Evolutionary conservation across 2,113 vertebrate genomes (phyloP).

Genomic region (Ia io): DNA sequence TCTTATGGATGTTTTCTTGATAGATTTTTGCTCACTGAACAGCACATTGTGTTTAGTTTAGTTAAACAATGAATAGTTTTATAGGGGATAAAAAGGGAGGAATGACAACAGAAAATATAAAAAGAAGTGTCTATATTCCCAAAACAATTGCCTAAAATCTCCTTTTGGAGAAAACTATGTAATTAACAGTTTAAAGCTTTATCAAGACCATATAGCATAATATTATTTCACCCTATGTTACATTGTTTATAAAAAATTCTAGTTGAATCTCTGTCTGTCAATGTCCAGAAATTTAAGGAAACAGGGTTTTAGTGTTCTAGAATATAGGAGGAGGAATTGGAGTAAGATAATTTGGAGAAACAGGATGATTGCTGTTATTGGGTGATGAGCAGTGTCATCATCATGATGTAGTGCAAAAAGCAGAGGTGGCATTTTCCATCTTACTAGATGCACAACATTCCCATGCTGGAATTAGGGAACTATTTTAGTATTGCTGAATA

Average conservation of each 20-base stretch:
- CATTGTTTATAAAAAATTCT: slow-evolving; percentile 14
- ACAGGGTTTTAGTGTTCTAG: background rate
- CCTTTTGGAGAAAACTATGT: background rate
- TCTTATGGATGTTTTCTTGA: background rate
- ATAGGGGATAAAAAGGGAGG: background rate
- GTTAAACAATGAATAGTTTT: background rate
- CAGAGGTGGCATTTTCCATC: background rate
- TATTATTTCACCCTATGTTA: background rate
- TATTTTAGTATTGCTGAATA: background rate
- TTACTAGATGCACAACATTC: background rate
- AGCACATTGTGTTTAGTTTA: background rate
- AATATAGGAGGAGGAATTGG: background rate
- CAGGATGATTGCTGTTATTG: background rate
- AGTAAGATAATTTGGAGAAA: background rate
- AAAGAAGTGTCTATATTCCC: background rate
- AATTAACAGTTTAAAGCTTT: slow-evolving; percentile 1
- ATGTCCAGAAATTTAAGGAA: background rate
- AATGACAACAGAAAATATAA: background rate
- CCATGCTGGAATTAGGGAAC: background rate
- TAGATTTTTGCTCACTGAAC: background rate
- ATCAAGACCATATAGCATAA: background rate
- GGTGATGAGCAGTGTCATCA: background rate
- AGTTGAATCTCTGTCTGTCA: background rate
- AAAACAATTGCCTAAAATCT: background rate
- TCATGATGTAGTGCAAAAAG: background rate